Conservation (phyloP, 2,888 invertebrate genomes). For the Ptychoptera albimana region DNA sequence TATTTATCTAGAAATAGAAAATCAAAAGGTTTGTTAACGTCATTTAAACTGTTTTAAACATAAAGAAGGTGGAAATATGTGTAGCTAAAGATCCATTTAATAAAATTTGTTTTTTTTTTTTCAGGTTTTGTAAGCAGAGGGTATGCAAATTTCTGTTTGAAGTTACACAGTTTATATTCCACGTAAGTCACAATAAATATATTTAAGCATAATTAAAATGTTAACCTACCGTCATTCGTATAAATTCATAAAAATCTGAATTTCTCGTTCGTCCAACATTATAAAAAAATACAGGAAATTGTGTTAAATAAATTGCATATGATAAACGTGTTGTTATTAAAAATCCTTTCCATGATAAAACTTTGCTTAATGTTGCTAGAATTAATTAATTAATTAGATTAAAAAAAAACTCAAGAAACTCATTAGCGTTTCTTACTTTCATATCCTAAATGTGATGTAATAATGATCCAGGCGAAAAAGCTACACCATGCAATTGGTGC, state of each 20-base stretch:
- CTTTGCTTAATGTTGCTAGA: slow-evolving; percentile 35
- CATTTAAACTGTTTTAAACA: neutral
- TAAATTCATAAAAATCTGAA: slow-evolving; percentile 39
- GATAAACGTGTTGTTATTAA: slow-evolving; percentile 49
- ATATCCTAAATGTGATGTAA: slow-evolving; percentile 44
- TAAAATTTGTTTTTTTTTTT: too few relatives aligned
- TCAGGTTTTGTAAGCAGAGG: too few relatives aligned
- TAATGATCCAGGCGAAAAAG: slow-evolving; percentile 49
- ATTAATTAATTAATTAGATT: slow-evolving; percentile 10
- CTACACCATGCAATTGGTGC: slow-evolving; percentile 53
- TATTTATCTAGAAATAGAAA: slow-evolving; percentile 36
- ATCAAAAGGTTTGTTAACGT: slow-evolving; percentile 6
- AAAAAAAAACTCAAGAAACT: slow-evolving; percentile 3
- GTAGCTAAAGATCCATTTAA: too few relatives aligned
- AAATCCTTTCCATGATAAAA: slow-evolving; percentile 44
- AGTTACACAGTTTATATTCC: too few relatives aligned
- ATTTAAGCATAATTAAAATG: too few relatives aligned
- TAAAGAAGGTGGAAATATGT: neutral
- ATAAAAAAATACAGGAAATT: slow-evolving; percentile 55
- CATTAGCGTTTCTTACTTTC: slow-evolving; percentile 26
- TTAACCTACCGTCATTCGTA: slow-evolving; percentile 35
- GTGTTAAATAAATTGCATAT: slow-evolving; percentile 51
- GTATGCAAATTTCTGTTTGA: too few relatives aligned
- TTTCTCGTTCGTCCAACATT: slow-evolving; percentile 45
- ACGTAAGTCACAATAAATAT: too few relatives aligned